These are phyloP conservation scores for Cosmorhoe ocellata DNA, from an alignment of 2,888 invertebrate genomes.

Conservation along the genomic window DNA sequence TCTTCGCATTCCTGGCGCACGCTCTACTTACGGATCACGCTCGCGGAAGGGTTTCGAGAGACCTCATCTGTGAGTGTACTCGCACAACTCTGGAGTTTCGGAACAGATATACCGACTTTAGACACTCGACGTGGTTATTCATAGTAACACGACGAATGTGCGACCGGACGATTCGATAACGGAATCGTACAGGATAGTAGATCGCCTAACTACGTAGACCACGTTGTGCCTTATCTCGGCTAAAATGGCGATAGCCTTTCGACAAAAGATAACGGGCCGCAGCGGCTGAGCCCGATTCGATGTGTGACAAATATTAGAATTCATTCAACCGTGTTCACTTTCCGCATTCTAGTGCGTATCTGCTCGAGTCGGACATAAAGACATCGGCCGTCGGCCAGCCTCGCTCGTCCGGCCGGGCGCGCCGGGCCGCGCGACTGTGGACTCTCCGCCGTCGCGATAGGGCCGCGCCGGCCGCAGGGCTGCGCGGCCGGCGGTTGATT, in stretches of 20 bases:
- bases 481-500: conserved; percentile 45
- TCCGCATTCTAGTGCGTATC: conserved; percentile 22
- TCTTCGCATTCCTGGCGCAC: conserved; percentile 14
- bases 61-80: neutral
- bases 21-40: neutral
- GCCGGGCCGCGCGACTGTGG: neutral
- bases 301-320: conserved; percentile 15
- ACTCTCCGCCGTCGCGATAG: neutral
- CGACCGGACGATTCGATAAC: too few relatives aligned
- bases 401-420: conserved; percentile 17
- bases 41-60: neutral
- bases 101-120: too few relatives aligned
- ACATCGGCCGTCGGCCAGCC: conserved; percentile 21
- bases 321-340: conserved; percentile 16
- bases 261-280: conserved; percentile 7
- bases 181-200: too few relatives aligned
- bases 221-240: neutral
- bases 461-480: neutral
- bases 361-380: conserved; percentile 23
- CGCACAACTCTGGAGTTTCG: neutral
- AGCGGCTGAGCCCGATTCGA: neutral
- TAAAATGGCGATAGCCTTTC: neutral
- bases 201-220: neutral
- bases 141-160: too few relatives aligned
- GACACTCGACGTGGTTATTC: neutral